Base-by-base conservation (phyloP, 2,797 vertebrate species). In the Syngnathus rostellatus region DNA sequence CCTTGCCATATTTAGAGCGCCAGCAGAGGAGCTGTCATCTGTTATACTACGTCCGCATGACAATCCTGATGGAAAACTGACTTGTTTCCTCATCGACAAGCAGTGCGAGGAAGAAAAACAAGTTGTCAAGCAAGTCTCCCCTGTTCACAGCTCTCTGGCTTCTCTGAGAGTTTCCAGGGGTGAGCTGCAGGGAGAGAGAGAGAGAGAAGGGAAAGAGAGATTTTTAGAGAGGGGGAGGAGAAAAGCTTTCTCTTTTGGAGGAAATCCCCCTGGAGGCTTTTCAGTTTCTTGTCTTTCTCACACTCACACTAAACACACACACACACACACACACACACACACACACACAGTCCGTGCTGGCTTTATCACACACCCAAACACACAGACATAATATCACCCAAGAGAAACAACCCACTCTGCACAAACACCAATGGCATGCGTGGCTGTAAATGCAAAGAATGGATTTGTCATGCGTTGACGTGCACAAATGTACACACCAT, bases 211-310 rank as follows among this genome's bases (percentile, higher is more conserved):
- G 70, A 68, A 68, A 67, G 60, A 68, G 70, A 72, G 72, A 71
- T 70, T 46, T 72, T 67, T 68, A 72, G 74, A 69, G 66, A 79
- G 78, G 81, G 67, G 81, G 82, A 81, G 85, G 85, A 83, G 85
- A 80, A 82, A 78, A 82, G 79, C 86, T 84, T 88, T 90, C 84
- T 78, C 85, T 91, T 90, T 91, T 81, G 85, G 86, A 89, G 91
- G 90, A 91, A 91, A 92, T 91, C 89, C 89, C 91, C 90, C 87
- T 89, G 72, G n/a, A 89, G 86, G 83, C 86, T 88, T 89, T 90
- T 90, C 81, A 87, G 79, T 84, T 66, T 86, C 85, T 84, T 81
- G 74, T 73, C 76, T 73, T 76, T 71, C 72, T 31, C 25, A 68
- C 63, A 37, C 57, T 43, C 25, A 68, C 61, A 16, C 54, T n/a